Evolutionary conservation across 1,140 invertebrate genomes (phyloP).

Genomic region (Leptopilina boulardi): DNA sequence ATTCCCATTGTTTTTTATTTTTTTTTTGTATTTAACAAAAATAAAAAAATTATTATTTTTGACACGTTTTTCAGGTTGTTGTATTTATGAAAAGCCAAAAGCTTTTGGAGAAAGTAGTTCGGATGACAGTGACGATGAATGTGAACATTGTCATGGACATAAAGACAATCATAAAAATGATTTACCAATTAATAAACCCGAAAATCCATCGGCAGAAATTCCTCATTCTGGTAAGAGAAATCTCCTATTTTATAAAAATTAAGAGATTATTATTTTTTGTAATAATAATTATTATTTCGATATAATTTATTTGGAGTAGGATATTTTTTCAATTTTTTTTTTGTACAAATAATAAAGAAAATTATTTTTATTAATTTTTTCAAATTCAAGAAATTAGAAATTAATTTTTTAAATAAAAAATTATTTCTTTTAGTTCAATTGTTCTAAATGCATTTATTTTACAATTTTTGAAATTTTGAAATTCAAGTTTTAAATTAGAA

Average conservation of each 20-base stretch:
- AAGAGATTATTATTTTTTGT: not conserved
- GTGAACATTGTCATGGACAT: conserved; percentile 90
- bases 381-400: no score
- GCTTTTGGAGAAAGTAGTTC: conserved; percentile 90
- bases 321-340: no score
- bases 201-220: conserved; percentile 61
- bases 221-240: conserved; percentile 54
- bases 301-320: no score
- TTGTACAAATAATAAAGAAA: no score
- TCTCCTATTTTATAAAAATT: not conserved
- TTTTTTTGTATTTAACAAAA: conserved; percentile 6
- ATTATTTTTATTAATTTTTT: no score
- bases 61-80: conserved; percentile 82
- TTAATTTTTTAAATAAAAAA: no score
- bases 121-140: conserved; percentile 87
- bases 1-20: not conserved
- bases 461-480: no score
- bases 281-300: no score
- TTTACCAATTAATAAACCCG: conserved; percentile 56
- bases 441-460: no score
- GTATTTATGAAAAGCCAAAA: conserved; percentile 89
- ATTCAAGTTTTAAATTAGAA: no score
- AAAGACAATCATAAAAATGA: conserved; percentile 83
- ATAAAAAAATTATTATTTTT: conserved; percentile 29
- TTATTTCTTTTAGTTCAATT: no score